Conservation (phyloP, 1,140 invertebrate species). For the Bombus waltoni region DNA sequence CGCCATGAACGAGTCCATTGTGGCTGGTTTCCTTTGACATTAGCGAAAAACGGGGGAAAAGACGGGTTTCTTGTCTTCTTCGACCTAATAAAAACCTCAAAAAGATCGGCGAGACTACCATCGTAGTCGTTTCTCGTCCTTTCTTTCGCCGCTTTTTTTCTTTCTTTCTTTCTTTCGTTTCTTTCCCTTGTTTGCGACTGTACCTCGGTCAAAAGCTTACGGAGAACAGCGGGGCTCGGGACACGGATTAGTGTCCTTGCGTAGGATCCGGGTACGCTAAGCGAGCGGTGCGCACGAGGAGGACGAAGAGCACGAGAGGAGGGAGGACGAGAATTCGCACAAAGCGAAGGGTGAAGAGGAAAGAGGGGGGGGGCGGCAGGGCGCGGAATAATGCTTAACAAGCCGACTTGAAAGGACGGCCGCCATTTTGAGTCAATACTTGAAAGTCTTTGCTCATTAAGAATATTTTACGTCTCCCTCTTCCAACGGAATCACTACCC, state of each 20-base stretch:
- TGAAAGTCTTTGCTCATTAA: conserved; percentile 83
- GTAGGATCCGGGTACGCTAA: conserved; percentile 52
- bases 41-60: conserved; percentile 1
- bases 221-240: neutral
- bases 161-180: conserved; percentile 26
- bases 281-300: conserved; percentile 26
- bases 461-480: conserved; percentile 79
- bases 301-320: conserved; percentile 5
- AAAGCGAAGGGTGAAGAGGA: conserved; percentile 46
- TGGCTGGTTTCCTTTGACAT: conserved; percentile 31
- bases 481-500: conserved; percentile 50
- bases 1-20: conserved; percentile 7
- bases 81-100: conserved; percentile 44
- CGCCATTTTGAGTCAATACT: conserved; percentile 82
- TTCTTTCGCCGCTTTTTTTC: conserved; percentile 31
- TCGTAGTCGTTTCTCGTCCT: conserved; percentile 41
- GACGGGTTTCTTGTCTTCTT: conserved; percentile 24
- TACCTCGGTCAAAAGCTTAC: conserved; percentile 30
- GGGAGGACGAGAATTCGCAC: conserved; percentile 43
- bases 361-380: conserved; percentile 44
- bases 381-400: conserved; percentile 80
- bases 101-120: conserved; percentile 23
- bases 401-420: conserved; percentile 81
- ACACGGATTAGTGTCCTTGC: conserved; percentile 42
- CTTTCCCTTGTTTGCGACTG: conserved; percentile 42